Evolutionary conservation across 2,797 vertebrate species (phyloP), one percentile per base, ranked within the genome.

Genomic region (Monodelphis domestica): DNA sequence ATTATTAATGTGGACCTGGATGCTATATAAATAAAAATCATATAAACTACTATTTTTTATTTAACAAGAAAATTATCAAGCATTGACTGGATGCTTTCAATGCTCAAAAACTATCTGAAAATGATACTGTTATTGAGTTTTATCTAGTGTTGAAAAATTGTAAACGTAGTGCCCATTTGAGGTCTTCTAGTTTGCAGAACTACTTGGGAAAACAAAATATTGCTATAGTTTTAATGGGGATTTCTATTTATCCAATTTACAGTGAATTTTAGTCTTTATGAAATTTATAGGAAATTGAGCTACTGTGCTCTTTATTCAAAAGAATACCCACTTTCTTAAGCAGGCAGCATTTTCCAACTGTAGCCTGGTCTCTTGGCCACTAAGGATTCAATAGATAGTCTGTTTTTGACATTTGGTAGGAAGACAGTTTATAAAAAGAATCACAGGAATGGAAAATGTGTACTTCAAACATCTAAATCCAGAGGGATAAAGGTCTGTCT

Each of bases 331-430:
- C 11, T 91, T 90, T 96, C 96, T 95, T 78, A 90, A 96, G 93
- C 17, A 97, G 90, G 78, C 92, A 17, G 94, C 93, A 90, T 93
- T 97, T 96, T 97, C 95, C 91, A 95, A 92, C 30, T 10, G 29
- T 78, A 52, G 88, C n/a, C 1, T 54, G 7, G 24, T 96, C 78
- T 97, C 95, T 96, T 93, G 96, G 94, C 95, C 54, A 93, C 78
- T 91, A 96, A 94, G 95, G 87, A 90, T 94, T 70, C 24, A 54
- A 70, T 93, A 54, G 87, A 96, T 89, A 94, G 93, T 87, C 92
- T 7, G 50, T 59, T 88, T 92, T 0, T 94, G 95, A 89, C 45
- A 88, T 97, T 96, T 94, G 95, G 92, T 96, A 93, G 94, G 90
- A 95, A 96, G 88, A 92, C 38, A 17, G 96, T 38, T 95, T 95